Base-by-base conservation (phyloP, 1,140 invertebrate species). In the Drosophila sp. region DNA sequence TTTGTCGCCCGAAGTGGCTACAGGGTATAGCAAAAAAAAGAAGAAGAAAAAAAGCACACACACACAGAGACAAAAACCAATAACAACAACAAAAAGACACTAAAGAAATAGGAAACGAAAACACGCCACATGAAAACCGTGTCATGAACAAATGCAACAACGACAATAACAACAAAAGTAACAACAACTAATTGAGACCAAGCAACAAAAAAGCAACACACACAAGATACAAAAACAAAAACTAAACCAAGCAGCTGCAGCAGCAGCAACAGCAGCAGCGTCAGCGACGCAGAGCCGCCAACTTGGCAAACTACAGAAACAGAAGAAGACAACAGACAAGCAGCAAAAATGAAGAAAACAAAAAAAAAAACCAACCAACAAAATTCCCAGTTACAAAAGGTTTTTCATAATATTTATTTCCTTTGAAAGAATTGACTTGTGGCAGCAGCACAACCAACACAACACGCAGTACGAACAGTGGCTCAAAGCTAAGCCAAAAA, bases 111-210 rank as follows among this genome's bases (percentile, higher is more conserved):
- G 83, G 83, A 87, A 87, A 83, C 79, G 76, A 86, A 86, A 81
- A 86, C 83, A 65, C 76, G 82, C 79, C 83, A 82, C 72, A 86
- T 87, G 70, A 74, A 87, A 87, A 87, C 83, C 76, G 76, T 87
- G 83, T 87, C 83, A 87, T 87, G 83, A 87, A 87, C 83, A 87
- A 87, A 87, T 87, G 72, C 83, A 87, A 87, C 76, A 80, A 76
- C 60, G 71, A 62, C 44, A 76, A 83, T 69, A 72, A 50, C 68
- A 77, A 76, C 78, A 85, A 57, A 76, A 85, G 68, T 40, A 40
- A 44, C 67, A 60, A 79, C 72, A 79, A 72, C 73, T 72, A 72
- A 79, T 76, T 68, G 68, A 79, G 72, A 76, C 61, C 72, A 76
- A 71, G 63, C 56, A 68, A 73, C 72, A 71, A 62, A 63, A 84